Evolutionary conservation across 30 jellyfish, hydroid and myxozoan genomes (phyloP).

Genomic region (Aurelia sp.): DNA sequence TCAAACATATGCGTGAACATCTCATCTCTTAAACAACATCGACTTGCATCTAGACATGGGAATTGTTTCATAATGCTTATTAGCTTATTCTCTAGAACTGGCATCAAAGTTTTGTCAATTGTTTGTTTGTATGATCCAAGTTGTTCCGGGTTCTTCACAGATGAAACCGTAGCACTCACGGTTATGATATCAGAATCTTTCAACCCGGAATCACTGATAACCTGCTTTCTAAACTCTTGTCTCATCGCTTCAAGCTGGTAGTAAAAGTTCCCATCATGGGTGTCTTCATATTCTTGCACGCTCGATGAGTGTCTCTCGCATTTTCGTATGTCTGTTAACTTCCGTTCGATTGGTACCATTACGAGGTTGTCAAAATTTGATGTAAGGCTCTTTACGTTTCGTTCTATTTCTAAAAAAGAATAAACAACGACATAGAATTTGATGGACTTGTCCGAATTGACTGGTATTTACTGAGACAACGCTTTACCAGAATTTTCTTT

Average conservation of each 20-base stretch:
- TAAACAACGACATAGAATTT: neutral
- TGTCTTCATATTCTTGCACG: conserved; percentile 41
- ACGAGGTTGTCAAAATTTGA: conserved; percentile 8
- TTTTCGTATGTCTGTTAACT: conserved; percentile 8
- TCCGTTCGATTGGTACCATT: conserved; percentile 27
- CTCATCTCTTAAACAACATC: conserved; percentile 27
- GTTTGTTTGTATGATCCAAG: neutral
- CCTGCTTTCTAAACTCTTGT: conserved; percentile 21
- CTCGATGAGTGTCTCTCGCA: conserved; percentile 25
- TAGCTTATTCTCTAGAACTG: conserved; percentile 5
- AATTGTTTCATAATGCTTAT: conserved; percentile 31
- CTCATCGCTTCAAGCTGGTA: conserved; percentile 53
- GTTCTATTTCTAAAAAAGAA: conserved; percentile 33
- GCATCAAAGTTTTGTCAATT: conserved; percentile 17
- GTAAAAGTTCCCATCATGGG: conserved; percentile 56
- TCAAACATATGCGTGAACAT: conserved; percentile 40
- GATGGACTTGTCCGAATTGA: neutral
- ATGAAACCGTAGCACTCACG: conserved; percentile 6
- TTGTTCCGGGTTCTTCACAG: neutral
- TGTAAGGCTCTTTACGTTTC: conserved; percentile 7
- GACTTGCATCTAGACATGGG: conserved; percentile 7
- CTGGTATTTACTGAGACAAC: too few relatives aligned
- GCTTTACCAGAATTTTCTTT: too few relatives aligned
- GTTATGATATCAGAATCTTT: conserved; percentile 16
- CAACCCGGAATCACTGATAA: conserved; percentile 3